Evolutionary conservation across 1,140 invertebrate species (phyloP).

Genomic region (Lasioglossum baleicum): DNA sequence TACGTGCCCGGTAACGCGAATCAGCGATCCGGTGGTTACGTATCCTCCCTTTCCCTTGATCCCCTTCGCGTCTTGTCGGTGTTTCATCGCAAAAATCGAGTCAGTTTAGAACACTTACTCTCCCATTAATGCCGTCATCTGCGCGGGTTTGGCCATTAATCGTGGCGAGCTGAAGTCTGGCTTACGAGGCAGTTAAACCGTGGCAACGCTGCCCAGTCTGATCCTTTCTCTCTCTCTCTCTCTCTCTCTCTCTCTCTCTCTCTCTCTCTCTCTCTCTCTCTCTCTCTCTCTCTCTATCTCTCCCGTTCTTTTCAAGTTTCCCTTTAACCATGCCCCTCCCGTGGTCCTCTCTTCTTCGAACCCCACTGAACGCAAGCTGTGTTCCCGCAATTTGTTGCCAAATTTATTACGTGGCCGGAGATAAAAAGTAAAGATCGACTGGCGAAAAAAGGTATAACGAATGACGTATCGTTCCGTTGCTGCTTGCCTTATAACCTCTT

Average conservation of each 20-base stretch:
- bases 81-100: constrained; percentile 56
- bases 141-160: constrained; percentile 59
- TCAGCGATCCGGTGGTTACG: neutral
- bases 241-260: no score
- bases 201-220: constrained; percentile 20
- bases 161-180: constrained; percentile 49
- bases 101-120: constrained; percentile 56
- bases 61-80: constrained; percentile 8
- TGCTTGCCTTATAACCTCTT: constrained; percentile 53
- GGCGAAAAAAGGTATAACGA: constrained; percentile 50
- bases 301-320: neutral
- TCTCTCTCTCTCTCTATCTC: neutral
- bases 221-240: neutral
- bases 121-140: constrained; percentile 63
- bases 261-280: neutral
- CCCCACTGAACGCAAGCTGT: constrained; percentile 58
- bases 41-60: neutral
- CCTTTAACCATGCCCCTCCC: neutral
- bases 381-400: constrained; percentile 67
- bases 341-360: constrained; percentile 14
- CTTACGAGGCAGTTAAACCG: constrained; percentile 57
- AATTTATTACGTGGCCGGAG: constrained; percentile 62
- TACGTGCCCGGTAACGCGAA: constrained; percentile 24
- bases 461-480: constrained; percentile 58
- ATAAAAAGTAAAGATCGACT: constrained; percentile 58